Conservation (phyloP, 2,888 invertebrate species). For the Ochropleura plecta region DNA sequence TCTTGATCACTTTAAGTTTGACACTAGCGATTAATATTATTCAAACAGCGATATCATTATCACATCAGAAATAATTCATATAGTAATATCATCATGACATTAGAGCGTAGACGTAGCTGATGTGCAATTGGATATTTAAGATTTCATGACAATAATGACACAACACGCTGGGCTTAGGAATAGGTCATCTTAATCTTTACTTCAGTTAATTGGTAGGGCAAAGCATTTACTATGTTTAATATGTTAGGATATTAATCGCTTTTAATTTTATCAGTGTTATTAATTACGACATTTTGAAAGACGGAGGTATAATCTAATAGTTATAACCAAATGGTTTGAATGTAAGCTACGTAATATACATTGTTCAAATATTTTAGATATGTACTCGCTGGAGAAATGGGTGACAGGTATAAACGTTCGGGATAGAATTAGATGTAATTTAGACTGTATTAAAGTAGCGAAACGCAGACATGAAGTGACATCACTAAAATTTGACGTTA, state of each 20-base stretch:
- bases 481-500: too few species aligned
- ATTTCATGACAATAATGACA: constrained; percentile 1
- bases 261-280: background rate
- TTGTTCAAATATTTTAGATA: too few species aligned
- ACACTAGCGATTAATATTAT: constrained; percentile 29
- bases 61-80: constrained; percentile 26
- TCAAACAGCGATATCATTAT: constrained; percentile 20
- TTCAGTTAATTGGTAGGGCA: background rate
- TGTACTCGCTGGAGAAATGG: too few species aligned
- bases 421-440: too few species aligned
- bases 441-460: too few species aligned
- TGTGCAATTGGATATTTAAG: constrained; percentile 15
- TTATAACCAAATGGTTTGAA: background rate
- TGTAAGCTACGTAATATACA: too few species aligned
- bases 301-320: background rate
- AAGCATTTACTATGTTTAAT: background rate
- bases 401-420: too few species aligned
- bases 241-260: background rate
- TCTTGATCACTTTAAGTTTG: constrained; percentile 3
- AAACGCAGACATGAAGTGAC: too few species aligned
- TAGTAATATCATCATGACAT: constrained; percentile 11
- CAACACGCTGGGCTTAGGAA: background rate
- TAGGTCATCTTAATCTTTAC: constrained; percentile 6
- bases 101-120: too few species aligned
- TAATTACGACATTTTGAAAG: constrained; percentile 3